phyloP scores from a whole-genome alignment of 2,888 invertebrate species.

The Xylota sylvarum region DNA sequence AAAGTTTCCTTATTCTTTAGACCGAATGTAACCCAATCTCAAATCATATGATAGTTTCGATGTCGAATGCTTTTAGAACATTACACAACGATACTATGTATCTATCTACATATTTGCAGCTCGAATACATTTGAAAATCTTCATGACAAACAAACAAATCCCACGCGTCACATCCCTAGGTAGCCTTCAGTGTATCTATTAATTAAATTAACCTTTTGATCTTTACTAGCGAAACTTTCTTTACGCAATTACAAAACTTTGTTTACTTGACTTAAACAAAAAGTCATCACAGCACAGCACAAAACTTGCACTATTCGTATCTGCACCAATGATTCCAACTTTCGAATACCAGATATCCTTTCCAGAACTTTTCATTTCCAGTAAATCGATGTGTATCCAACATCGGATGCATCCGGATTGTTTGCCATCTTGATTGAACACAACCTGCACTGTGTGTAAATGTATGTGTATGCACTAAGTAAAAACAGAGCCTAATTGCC shows the following conservation, averaged over 20 bases:
- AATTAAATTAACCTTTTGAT: constrained; percentile 1
- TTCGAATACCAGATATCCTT: not conserved
- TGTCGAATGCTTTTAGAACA: no score
- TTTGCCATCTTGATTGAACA: constrained; percentile 37
- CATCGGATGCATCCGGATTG: constrained; percentile 11
- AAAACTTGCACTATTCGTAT: not conserved
- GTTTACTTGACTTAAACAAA: not conserved
- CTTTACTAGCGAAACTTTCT: not conserved
- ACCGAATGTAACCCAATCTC: no score
- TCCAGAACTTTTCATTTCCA: not conserved
- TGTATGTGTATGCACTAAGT: constrained; percentile 10
- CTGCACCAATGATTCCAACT: not conserved
- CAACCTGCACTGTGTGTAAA: not conserved
- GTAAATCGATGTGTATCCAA: not conserved
- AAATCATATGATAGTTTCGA: no score
- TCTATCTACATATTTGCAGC: no score
- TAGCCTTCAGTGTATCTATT: not conserved
- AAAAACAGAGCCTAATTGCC: constrained; percentile 44
- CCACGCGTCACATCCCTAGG: not conserved
- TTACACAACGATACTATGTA: no score
- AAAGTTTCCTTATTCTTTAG: no score
- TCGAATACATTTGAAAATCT: no score
- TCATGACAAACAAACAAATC: not conserved
- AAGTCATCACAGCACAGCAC: not conserved
- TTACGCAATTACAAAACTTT: not conserved